Percentiles rank a stretch among this genome's conserved stretches.
phyloP scores from a whole-genome alignment of 2,797 vertebrate species.

The Perodicticus potto region DNA sequence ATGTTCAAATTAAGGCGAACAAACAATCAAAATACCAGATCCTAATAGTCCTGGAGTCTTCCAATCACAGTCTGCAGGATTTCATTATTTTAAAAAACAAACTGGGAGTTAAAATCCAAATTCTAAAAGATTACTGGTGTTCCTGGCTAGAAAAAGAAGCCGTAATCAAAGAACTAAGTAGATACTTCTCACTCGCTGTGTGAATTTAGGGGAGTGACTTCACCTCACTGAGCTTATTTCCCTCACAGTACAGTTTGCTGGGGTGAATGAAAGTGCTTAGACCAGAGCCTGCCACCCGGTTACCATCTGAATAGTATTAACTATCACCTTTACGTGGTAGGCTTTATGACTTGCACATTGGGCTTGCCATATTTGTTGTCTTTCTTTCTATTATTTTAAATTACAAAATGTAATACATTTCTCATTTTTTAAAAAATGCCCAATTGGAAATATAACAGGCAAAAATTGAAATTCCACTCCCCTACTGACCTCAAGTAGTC shows the following conservation, averaged over 20 bases:
- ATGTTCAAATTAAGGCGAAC: conserved; percentile 15
- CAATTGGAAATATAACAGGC: background rate
- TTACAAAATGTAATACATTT: conserved; percentile 21
- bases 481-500: background rate
- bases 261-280: background rate
- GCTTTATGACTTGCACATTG: too few species aligned
- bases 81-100: conserved; percentile 23
- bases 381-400: background rate
- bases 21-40: background rate
- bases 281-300: background rate
- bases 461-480: background rate
- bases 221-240: background rate
- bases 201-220: background rate
- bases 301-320: background rate
- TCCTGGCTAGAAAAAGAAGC: background rate
- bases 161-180: background rate
- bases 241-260: background rate
- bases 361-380: background rate
- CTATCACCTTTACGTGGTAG: background rate
- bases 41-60: background rate
- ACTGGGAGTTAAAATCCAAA: conserved; percentile 24
- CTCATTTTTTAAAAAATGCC: background rate
- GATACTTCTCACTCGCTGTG: background rate
- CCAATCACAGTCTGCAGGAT: background rate
- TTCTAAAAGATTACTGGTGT: background rate